A percentile compares a stretch with the other conserved stretches of the same genome.
Conservation (phyloP, 2,113 vertebrate species). For the Tapirus terrestris region DNA sequence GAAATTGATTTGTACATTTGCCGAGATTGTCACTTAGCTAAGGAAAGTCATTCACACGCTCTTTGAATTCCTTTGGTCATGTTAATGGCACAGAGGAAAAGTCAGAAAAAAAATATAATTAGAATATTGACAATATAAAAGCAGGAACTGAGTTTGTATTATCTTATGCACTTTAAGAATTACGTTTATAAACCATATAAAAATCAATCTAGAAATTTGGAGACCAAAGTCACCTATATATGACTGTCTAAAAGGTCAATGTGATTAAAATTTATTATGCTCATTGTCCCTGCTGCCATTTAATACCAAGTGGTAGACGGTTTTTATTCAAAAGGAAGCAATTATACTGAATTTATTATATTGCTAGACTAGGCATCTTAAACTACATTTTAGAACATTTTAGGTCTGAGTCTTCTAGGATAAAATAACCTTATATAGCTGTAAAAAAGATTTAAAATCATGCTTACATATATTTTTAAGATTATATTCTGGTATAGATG, state of each 20-base stretch:
- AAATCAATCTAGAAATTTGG: slow-evolving; percentile 51
- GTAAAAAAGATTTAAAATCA: slow-evolving; percentile 1
- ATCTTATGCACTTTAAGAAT: slow-evolving; percentile 28
- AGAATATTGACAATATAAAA: slow-evolving; percentile 49
- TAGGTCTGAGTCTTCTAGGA: not conserved
- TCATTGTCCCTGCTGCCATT: not conserved
- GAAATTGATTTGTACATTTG: slow-evolving; percentile 70
- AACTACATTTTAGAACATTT: slow-evolving; percentile 34
- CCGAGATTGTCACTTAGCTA: slow-evolving; percentile 67
- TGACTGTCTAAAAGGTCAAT: slow-evolving; percentile 32
- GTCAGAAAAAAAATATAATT: slow-evolving; percentile 12
- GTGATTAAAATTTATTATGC: slow-evolving; percentile 59
- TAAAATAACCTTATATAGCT: not conserved
- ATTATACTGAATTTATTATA: slow-evolving; percentile 35
- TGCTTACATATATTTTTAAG: slow-evolving; percentile 1
- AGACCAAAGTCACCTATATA: not conserved
- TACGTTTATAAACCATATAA: slow-evolving; percentile 46
- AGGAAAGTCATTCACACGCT: slow-evolving; percentile 26
- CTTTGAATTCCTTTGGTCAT: slow-evolving; percentile 33
- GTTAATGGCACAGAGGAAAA: slow-evolving; percentile 2
- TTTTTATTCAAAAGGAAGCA: slow-evolving; percentile 52
- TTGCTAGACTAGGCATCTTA: slow-evolving; percentile 6
- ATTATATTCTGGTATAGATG: not conserved
- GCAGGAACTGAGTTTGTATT: slow-evolving; percentile 8
- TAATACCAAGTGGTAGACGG: not conserved